phyloP scores from a whole-genome alignment of 2,888 invertebrate genomes.

The Agonopterix subpropinquella region DNA sequence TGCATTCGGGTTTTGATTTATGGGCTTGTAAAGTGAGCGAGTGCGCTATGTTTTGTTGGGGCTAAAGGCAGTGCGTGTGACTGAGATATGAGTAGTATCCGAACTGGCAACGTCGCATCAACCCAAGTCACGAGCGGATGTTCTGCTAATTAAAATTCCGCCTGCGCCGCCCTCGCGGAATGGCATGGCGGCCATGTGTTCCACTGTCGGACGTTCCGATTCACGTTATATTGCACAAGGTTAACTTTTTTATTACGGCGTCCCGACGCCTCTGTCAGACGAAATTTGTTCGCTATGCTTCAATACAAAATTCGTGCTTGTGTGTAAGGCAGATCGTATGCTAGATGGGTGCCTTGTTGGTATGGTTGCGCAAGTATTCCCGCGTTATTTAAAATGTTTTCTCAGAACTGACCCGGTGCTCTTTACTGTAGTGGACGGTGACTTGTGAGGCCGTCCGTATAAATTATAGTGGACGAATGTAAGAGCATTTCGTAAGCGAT shows the following conservation, averaged over 20 bases:
- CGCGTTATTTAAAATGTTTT: conserved; percentile 42
- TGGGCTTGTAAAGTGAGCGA: conserved; percentile 31
- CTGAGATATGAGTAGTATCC: conserved; percentile 39
- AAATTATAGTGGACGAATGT: conserved; percentile 24
- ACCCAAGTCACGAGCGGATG: conserved; percentile 71
- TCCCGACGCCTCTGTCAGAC: conserved; percentile 26
- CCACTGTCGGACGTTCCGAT: conserved; percentile 63
- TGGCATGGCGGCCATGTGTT: conserved; percentile 75
- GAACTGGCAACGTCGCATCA: conserved; percentile 67
- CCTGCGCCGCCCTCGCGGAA: conserved; percentile 75
- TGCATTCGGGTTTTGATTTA: conserved; percentile 31
- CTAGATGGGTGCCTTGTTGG: conserved; percentile 40
- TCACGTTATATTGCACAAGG: conserved; percentile 72
- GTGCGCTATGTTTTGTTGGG: conserved; percentile 22
- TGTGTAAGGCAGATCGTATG: conserved; percentile 51
- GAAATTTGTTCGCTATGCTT: conserved; percentile 44
- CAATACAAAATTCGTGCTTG: conserved; percentile 37
- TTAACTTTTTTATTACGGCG: conserved; percentile 57
- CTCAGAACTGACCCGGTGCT: conserved; percentile 73
- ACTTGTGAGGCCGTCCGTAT: conserved; percentile 58
- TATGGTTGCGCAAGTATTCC: conserved; percentile 49
- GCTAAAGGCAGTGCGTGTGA: conserved; percentile 32
- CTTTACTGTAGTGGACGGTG: conserved; percentile 58
- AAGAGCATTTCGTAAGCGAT: conserved; percentile 28
- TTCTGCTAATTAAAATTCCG: conserved; percentile 77